Evolutionary conservation across 2,113 vertebrate genomes (phyloP).

Genomic region (Chlamydotis undulata): DNA sequence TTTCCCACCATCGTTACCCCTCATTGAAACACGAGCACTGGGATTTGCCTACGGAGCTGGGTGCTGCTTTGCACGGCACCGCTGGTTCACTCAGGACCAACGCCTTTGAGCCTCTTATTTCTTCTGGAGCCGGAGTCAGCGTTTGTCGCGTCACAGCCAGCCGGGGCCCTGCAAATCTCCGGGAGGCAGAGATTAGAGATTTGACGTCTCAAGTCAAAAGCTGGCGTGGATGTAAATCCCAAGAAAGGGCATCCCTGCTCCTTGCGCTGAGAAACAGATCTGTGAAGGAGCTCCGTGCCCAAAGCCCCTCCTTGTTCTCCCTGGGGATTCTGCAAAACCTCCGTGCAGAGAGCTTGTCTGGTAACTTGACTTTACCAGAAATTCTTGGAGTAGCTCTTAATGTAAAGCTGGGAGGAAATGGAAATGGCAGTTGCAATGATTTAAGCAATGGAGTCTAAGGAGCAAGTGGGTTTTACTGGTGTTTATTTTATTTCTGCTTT

Average conservation of each 20-base stretch:
- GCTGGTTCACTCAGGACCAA: not conserved
- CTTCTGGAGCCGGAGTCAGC: not conserved
- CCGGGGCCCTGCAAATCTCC: not conserved
- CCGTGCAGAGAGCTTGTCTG: rapidly evolving
- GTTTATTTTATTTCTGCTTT: not conserved
- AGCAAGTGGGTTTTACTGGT: not conserved
- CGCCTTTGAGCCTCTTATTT: not conserved
- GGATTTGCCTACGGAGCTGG: not conserved
- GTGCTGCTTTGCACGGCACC: not conserved
- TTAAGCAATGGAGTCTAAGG: not conserved
- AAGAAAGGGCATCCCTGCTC: not conserved
- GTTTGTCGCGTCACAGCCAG: not conserved
- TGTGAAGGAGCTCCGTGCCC: not conserved
- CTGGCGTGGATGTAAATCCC: constrained; percentile 5
- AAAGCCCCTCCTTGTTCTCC: not conserved
- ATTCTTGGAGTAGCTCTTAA: not conserved
- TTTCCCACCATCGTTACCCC: not conserved
- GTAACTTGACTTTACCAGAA: not conserved
- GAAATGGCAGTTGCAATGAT: not conserved
- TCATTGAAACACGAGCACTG: rapidly evolving
- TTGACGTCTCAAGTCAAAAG: not conserved
- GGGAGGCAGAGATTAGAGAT: constrained; percentile 36
- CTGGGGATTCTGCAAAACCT: not conserved
- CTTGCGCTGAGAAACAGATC: not conserved
- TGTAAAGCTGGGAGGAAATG: not conserved